Percentiles rank a stretch among this genome's conserved stretches.
Conservation (phyloP, 2,888 invertebrate genomes). For the Minunthozetes semirufus region DNA sequence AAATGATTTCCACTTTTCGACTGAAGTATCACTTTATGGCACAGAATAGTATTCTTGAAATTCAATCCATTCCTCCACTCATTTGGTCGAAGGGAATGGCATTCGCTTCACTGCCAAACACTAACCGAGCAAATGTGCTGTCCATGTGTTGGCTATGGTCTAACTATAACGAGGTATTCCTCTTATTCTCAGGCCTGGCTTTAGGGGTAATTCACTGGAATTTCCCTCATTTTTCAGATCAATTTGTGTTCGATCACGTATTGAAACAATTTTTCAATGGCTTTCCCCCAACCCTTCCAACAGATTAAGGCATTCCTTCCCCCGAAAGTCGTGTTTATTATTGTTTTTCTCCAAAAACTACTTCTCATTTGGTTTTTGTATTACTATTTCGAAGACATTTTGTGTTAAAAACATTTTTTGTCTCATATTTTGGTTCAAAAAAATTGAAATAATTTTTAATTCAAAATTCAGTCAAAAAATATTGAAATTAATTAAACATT, state of each 20-base stretch:
- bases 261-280: neutral
- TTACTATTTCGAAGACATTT: neutral
- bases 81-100: neutral
- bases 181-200: too few relatives aligned
- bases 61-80: neutral
- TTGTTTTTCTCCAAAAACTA: neutral
- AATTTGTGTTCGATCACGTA: constrained; percentile 4
- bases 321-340: neutral
- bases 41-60: neutral
- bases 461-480: too few relatives aligned
- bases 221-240: neutral
- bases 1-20: too few relatives aligned
- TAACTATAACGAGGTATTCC: too few relatives aligned
- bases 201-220: too few relatives aligned
- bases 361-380: neutral
- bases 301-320: too few relatives aligned
- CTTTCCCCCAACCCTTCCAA: too few relatives aligned
- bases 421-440: too few relatives aligned
- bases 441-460: too few relatives aligned
- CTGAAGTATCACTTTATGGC: too few relatives aligned
- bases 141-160: constrained; percentile 5
- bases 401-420: neutral
- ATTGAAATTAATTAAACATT: too few relatives aligned
- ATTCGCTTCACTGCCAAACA: neutral
- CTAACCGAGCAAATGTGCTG: neutral